Percentiles rank a stretch among this genome's conserved stretches.
Evolutionary conservation across 2,888 invertebrate genomes (phyloP).

Genomic region (Rhogogaster chlorosoma): DNA sequence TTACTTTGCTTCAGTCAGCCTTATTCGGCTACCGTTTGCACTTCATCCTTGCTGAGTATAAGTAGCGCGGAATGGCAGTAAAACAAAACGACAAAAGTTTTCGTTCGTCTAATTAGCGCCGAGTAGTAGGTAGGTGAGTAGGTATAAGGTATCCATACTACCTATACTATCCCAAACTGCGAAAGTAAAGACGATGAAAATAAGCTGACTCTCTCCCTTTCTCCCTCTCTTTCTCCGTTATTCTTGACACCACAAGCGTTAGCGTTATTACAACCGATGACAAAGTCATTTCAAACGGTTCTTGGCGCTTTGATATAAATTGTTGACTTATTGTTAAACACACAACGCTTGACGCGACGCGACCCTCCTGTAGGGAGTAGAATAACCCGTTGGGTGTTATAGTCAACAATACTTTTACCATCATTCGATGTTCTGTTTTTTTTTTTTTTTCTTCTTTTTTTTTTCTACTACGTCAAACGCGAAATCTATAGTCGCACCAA

Average conservation of each 20-base stretch:
- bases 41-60: slow-evolving; percentile 21
- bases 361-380: neutral
- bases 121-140: neutral
- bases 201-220: neutral
- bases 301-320: neutral
- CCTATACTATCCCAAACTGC: neutral
- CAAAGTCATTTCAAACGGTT: slow-evolving; percentile 17
- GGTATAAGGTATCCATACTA: neutral
- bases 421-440: neutral
- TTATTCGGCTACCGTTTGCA: slow-evolving; percentile 45
- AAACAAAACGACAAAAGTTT: slow-evolving; percentile 41
- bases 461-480: slow-evolving; percentile 19
- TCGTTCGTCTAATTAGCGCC: slow-evolving; percentile 31
- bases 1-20: slow-evolving; percentile 45
- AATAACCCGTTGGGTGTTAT: slow-evolving; percentile 13
- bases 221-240: neutral
- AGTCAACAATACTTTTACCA: neutral
- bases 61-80: slow-evolving; percentile 8
- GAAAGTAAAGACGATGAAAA: slow-evolving; percentile 16
- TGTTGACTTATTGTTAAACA: slow-evolving; percentile 23
- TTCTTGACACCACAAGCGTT: neutral
- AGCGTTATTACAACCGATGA: slow-evolving; percentile 18
- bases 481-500: slow-evolving; percentile 37
- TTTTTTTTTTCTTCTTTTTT: neutral
- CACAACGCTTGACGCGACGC: neutral